These are phyloP conservation scores for Microchirus variegatus DNA, from an alignment of 2,797 vertebrate species.

Conservation along the genomic window DNA sequence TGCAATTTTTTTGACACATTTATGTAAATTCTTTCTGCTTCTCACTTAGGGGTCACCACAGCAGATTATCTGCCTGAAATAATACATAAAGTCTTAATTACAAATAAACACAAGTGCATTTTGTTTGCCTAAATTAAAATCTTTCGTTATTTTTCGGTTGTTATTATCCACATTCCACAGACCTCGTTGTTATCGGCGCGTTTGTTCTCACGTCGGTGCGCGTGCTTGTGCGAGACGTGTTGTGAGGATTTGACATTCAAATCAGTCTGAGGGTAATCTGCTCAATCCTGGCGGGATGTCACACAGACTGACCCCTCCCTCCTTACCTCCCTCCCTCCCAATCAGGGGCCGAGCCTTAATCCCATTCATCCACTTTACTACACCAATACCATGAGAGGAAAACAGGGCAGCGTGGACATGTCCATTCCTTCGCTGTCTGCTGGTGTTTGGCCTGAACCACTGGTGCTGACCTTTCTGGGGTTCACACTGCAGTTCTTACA, in stretches of 20 bases:
- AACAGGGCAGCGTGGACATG: constrained; percentile 32
- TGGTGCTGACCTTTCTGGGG: constrained; percentile 4
- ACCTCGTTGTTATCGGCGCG: constrained; percentile 1
- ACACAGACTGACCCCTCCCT: constrained; percentile 47
- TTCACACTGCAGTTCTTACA: constrained; percentile 22
- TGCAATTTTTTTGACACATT: too few relatives aligned
- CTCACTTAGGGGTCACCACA: too few relatives aligned
- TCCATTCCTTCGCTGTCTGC: constrained; percentile 15
- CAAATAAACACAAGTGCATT: too few relatives aligned
- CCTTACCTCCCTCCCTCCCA: constrained; percentile 20
- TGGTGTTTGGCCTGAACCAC: constrained; percentile 38
- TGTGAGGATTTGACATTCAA: constrained; percentile 59
- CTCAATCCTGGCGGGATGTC: constrained; percentile 40
- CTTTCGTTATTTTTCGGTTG: background rate
- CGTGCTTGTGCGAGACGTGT: constrained; percentile 7
- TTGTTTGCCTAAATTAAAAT: too few relatives aligned
- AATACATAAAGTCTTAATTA: too few relatives aligned
- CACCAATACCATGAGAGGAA: constrained; percentile 9
- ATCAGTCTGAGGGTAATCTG: constrained; percentile 67
- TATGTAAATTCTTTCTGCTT: too few relatives aligned
- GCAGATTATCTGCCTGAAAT: too few relatives aligned
- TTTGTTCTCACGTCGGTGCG: background rate
- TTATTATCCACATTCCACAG: constrained; percentile 1
- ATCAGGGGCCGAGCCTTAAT: constrained; percentile 53
- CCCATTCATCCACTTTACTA: constrained; percentile 71